Conservation (phyloP, 1,140 invertebrate species). For the Marisa cornuarietis region DNA sequence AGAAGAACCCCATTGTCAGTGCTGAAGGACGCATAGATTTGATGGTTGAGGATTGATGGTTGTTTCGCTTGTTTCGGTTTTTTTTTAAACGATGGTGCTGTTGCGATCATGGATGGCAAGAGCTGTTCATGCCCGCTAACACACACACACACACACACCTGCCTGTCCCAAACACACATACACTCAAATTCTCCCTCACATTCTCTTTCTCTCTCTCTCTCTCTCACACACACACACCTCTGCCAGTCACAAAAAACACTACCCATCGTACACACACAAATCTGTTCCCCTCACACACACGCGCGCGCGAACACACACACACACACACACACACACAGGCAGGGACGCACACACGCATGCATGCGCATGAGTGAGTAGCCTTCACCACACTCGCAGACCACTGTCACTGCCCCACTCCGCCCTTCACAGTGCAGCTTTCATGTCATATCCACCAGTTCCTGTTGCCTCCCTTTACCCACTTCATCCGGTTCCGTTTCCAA, state of each 20-base stretch:
- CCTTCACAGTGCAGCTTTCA: slow-evolving; percentile 19
- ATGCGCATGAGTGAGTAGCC: not conserved
- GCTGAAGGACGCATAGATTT: not conserved
- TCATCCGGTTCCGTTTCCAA: too few species aligned
- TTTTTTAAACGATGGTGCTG: too few species aligned
- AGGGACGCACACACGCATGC: slow-evolving; percentile 7
- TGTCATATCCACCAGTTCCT: slow-evolving; percentile 1
- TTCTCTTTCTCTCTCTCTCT: not conserved
- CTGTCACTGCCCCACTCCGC: slow-evolving; percentile 1
- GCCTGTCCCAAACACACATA: not conserved
- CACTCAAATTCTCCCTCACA: not conserved
- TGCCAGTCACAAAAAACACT: not conserved
- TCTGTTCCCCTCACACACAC: slow-evolving; percentile 1
- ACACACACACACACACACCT: not conserved
- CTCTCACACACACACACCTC: not conserved
- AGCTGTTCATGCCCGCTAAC: not conserved
- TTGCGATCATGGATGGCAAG: not conserved
- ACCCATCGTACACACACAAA: not conserved
- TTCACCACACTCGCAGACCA: not conserved
- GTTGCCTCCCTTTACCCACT: too few species aligned
- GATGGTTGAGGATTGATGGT: not conserved
- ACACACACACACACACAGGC: slow-evolving; percentile 9
- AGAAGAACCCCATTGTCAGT: not conserved
- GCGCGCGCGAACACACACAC: slow-evolving; percentile 18
- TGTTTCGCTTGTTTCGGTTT: too few species aligned